Evolutionary conservation across 2,113 vertebrate genomes (phyloP).

Genomic region (Microcebus lehilahytsara): DNA sequence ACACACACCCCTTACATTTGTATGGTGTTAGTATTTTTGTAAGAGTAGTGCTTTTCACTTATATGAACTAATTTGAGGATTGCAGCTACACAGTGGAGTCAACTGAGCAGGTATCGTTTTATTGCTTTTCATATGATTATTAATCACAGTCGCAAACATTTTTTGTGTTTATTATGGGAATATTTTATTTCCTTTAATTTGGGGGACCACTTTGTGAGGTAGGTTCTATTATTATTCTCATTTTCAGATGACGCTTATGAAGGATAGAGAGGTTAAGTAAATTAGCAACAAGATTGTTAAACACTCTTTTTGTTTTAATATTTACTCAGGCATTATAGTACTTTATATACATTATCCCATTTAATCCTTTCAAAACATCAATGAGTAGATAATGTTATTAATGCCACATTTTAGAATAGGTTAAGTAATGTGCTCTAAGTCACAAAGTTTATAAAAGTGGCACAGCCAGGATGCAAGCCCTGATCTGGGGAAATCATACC

Average conservation of each 20-base stretch:
- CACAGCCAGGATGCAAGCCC: too few relatives aligned
- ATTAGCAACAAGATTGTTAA: neutral
- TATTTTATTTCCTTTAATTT: constrained; percentile 13
- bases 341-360: neutral
- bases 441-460: neutral
- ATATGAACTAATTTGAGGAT: neutral
- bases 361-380: neutral
- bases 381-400: neutral
- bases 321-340: neutral
- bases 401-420: neutral
- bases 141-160: neutral
- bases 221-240: neutral
- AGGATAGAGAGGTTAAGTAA: neutral
- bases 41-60: neutral
- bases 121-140: neutral
- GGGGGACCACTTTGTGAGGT: neutral
- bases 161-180: neutral
- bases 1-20: neutral
- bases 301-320: neutral
- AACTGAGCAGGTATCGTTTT: neutral
- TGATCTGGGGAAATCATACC: neutral
- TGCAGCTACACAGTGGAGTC: neutral
- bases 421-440: neutral
- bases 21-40: neutral
- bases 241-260: neutral